Conservation (phyloP, 1,140 invertebrate genomes). For the Solenopsis fugax region DNA sequence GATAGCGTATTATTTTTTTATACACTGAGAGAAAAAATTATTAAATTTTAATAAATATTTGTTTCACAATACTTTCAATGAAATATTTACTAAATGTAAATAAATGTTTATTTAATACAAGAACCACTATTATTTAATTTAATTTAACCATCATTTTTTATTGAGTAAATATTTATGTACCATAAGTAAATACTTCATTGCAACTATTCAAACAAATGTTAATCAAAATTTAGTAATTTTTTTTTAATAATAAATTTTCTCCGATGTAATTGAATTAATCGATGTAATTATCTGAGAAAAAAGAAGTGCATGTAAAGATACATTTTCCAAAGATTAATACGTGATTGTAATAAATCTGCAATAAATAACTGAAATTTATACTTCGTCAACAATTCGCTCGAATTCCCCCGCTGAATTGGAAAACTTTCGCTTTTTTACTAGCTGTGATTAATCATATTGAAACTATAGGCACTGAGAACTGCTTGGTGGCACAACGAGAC, state of each 20-base stretch:
- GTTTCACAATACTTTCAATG: too few species aligned
- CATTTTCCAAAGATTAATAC: background rate
- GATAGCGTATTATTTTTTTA: background rate
- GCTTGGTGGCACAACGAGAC: background rate
- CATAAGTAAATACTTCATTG: too few species aligned
- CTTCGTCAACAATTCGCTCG: background rate
- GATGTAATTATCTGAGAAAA: background rate
- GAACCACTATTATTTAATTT: too few species aligned
- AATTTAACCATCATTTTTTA: too few species aligned
- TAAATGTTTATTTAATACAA: too few species aligned
- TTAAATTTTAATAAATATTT: too few species aligned
- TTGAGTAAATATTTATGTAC: too few species aligned
- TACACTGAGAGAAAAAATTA: too few species aligned
- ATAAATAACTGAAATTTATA: background rate
- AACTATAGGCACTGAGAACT: too few species aligned
- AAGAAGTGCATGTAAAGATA: background rate
- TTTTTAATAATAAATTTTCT: background rate
- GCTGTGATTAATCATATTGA: background rate
- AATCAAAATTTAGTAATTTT: too few species aligned
- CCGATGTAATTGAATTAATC: background rate
- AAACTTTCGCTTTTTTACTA: slow-evolving; percentile 15
- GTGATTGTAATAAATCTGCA: background rate
- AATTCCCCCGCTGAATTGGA: background rate
- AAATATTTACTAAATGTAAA: too few species aligned
- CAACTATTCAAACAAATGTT: too few species aligned